Conservation (phyloP, 2,797 vertebrate species). For the Menidia menidia region DNA sequence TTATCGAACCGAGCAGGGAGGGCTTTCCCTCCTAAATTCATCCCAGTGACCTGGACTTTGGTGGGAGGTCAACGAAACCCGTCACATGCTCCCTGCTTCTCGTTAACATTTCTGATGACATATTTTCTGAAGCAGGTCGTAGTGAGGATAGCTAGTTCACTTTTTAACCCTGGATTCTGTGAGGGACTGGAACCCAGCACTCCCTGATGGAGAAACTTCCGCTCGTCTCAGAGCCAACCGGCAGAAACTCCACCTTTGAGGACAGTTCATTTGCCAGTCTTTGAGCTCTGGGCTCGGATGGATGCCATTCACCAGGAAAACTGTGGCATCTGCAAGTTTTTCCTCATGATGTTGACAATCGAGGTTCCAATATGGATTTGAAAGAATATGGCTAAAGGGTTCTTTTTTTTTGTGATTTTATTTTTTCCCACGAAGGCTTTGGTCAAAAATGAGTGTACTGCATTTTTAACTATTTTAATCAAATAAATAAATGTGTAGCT, state of each 20-base stretch:
- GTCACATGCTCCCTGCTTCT: conserved; percentile 21
- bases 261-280: conserved; percentile 37
- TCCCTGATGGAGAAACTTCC: conserved; percentile 40
- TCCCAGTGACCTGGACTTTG: conserved; percentile 38
- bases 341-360: conserved; percentile 13
- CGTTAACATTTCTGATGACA: conserved; percentile 24
- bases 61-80: conserved; percentile 47
- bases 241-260: not conserved
- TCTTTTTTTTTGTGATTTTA: conserved; percentile 67
- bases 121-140: not conserved
- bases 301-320: conserved; percentile 34
- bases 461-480: conserved; percentile 79
- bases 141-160: not conserved
- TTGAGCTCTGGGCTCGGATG: conserved; percentile 50
- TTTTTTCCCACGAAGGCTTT: conserved; percentile 65
- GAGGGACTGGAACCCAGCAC: conserved; percentile 1
- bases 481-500: conserved; percentile 79
- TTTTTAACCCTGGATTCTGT: conserved; percentile 27
- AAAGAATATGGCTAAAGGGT: conserved; percentile 63
- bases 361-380: conserved; percentile 55
- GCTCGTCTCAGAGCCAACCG: conserved; percentile 31
- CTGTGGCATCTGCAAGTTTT: conserved; percentile 33
- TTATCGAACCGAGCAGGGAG: conserved; percentile 36
- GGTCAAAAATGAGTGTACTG: conserved; percentile 80
- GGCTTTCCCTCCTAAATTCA: conserved; percentile 30